These are phyloP conservation scores for Calliopum simillimum DNA, from an alignment of 2,888 invertebrate genomes.

Conservation along the genomic window DNA sequence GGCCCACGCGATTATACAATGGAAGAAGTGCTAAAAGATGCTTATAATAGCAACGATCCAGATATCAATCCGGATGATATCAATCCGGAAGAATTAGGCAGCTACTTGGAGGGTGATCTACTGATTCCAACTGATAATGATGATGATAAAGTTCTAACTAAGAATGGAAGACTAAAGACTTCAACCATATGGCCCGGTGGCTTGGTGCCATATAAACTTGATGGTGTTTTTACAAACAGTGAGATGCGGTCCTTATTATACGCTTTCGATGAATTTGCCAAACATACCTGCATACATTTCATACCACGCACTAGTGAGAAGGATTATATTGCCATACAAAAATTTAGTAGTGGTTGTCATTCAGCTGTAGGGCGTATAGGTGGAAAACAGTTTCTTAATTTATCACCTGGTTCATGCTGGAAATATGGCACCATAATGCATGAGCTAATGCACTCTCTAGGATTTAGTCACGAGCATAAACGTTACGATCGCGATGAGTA, in stretches of 20 bases:
- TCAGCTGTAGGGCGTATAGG: constrained; percentile 80
- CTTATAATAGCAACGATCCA: constrained; percentile 17
- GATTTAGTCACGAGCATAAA: constrained; percentile 86
- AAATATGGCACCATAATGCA: constrained; percentile 80
- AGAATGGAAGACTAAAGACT: constrained; percentile 73
- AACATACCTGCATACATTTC: constrained; percentile 80
- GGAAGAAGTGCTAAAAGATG: constrained; percentile 47
- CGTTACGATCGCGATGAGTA: constrained; percentile 79
- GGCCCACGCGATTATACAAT: constrained; percentile 68
- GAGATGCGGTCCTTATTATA: constrained; percentile 73
- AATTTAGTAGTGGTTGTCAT: constrained; percentile 80
- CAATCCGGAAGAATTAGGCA: constrained; percentile 84
- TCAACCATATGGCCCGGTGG: constrained; percentile 76
- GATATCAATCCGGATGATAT: no score
- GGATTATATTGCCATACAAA: constrained; percentile 78
- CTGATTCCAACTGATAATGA: constrained; percentile 69
- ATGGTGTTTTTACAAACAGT: constrained; percentile 71
- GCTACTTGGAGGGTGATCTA: constrained; percentile 82
- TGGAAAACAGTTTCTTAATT: constrained; percentile 73
- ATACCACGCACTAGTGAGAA: constrained; percentile 72
- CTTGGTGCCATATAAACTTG: constrained; percentile 77
- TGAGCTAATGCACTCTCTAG: constrained; percentile 82
- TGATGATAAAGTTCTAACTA: constrained; percentile 44
- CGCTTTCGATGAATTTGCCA: constrained; percentile 80
- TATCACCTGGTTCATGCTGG: constrained; percentile 77